A percentile compares a stretch with the other conserved stretches of the same genome.
Conservation (phyloP, 1,140 invertebrate genomes). For the Muscidifurax raptorellus region DNA sequence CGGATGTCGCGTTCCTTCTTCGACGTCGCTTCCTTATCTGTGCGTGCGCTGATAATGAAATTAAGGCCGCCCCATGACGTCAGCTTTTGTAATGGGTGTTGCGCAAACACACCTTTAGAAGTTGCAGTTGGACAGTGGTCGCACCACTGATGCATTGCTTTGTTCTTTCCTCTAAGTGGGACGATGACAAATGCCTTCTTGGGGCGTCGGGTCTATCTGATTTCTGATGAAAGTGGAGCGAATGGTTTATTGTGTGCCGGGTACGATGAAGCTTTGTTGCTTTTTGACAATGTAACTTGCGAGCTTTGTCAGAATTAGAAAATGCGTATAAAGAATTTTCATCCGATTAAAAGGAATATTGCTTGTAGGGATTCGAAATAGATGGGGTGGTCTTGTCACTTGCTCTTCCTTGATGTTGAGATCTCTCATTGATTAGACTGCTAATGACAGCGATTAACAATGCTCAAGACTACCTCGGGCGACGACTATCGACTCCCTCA, state of each 20-base stretch:
- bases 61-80: conserved; percentile 19
- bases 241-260: background rate
- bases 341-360: no score
- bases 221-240: background rate
- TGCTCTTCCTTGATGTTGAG: background rate
- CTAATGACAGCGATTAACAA: background rate
- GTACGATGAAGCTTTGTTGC: background rate
- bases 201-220: background rate
- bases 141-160: background rate
- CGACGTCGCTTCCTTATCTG: background rate
- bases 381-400: background rate
- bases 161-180: background rate
- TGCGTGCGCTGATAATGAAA: conserved; percentile 32
- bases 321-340: background rate
- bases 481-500: background rate
- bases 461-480: background rate
- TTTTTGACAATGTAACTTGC: background rate
- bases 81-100: background rate
- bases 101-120: background rate
- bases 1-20: background rate
- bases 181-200: conserved; percentile 10
- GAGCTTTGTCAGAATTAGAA: background rate
- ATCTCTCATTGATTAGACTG: background rate
- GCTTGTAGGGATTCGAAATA: no score
- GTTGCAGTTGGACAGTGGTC: background rate